These are phyloP conservation scores for Drosophila birchii DNA, from an alignment of 2,888 invertebrate species.

Conservation along the genomic window DNA sequence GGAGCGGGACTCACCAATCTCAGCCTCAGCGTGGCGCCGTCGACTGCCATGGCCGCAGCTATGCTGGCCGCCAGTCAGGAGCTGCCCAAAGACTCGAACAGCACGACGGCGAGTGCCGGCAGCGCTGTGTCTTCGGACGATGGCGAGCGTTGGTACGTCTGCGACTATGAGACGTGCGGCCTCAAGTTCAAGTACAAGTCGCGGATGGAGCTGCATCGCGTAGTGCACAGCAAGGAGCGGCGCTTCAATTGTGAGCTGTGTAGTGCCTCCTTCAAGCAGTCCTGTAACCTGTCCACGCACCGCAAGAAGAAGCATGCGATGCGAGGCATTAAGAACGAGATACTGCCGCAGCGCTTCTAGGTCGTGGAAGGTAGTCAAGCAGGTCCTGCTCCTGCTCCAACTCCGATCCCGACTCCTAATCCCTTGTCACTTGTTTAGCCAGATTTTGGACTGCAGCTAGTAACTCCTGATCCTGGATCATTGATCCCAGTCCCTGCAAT, in stretches of 20 bases:
- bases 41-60: conserved; percentile 53
- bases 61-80: conserved; percentile 58
- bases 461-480: background rate
- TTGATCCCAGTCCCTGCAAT: background rate
- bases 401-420: background rate
- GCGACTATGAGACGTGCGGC: conserved; percentile 80
- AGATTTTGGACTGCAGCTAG: conserved; percentile 9
- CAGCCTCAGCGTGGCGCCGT: conserved; percentile 58
- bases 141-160: conserved; percentile 82
- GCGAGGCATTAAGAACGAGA: conserved; percentile 74
- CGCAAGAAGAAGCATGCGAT: conserved; percentile 81
- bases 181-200: conserved; percentile 82
- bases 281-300: conserved; percentile 81
- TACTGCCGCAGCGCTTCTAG: conserved; percentile 73
- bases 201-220: conserved; percentile 81
- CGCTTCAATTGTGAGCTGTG: conserved; percentile 82
- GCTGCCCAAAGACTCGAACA: conserved; percentile 79
- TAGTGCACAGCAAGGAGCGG: conserved; percentile 82
- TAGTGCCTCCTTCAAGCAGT: conserved; percentile 81
- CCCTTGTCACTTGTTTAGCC: conserved; percentile 24
- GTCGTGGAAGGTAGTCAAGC: background rate
- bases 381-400: background rate
- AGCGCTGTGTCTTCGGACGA: conserved; percentile 82
- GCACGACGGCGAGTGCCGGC: conserved; percentile 82
- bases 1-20: conserved; percentile 49